Percentiles rank a stretch among this genome's conserved stretches.
These are phyloP conservation scores for Eilema griseolum DNA, from an alignment of 2,888 invertebrate species.

Conservation along the genomic window DNA sequence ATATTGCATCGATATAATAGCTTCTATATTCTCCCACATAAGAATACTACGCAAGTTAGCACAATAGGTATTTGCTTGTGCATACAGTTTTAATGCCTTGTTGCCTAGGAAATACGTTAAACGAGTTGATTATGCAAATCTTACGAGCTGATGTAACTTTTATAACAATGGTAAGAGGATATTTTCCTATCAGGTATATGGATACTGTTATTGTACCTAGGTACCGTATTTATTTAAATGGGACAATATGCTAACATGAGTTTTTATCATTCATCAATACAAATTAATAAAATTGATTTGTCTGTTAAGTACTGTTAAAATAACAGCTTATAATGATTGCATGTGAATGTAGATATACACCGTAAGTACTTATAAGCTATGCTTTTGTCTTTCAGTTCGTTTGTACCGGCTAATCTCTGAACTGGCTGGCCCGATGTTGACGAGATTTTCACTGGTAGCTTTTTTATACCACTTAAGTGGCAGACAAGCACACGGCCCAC, in stretches of 20 bases:
- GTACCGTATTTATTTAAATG: conserved; percentile 8
- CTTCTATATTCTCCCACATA: background rate
- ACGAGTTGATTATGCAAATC: conserved; percentile 33
- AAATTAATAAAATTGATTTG: background rate
- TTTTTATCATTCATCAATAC: background rate
- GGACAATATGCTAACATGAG: background rate
- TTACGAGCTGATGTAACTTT: conserved; percentile 16
- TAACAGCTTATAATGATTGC: background rate
- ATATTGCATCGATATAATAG: conserved; percentile 6
- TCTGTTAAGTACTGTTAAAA: background rate
- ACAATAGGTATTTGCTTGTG: conserved; percentile 7
- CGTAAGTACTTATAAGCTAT: background rate
- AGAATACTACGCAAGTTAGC: conserved; percentile 5
- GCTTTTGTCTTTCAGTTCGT: background rate
- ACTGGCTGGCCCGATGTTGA: too few relatives aligned
- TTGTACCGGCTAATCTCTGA: too few relatives aligned
- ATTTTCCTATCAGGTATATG: background rate
- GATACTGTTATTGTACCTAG: background rate
- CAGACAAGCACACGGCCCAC: too few relatives aligned
- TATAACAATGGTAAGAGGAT: conserved; percentile 11
- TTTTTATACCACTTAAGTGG: too few relatives aligned
- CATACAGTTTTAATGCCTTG: conserved; percentile 22
- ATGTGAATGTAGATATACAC: background rate
- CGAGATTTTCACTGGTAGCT: too few relatives aligned
- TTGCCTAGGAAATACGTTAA: conserved; percentile 30